Base-by-base conservation (phyloP, 1,140 invertebrate species). In the Drosophila pectinifera region DNA sequence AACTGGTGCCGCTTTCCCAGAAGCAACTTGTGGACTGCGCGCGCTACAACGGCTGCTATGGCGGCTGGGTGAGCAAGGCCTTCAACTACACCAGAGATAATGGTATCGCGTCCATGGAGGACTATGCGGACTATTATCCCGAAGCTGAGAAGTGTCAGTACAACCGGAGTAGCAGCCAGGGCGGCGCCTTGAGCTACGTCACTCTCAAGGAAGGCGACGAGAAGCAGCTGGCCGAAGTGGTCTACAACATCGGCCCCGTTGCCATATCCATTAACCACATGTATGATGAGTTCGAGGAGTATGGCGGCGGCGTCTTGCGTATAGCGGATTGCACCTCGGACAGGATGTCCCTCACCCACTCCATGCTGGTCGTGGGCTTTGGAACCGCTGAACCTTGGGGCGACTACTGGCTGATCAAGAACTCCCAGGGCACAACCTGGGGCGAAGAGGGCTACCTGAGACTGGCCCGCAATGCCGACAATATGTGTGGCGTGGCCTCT, bases 21-120 rank as follows among this genome's bases (percentile, higher is more conserved):
- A 97, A 99, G 92, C 97, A 98, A 82, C 92, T 99, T 10, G 93
- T 99, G 3, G 98, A 98, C 92, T 98, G 98, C 80, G 96, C 96
- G 14, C 41, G 28, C 75, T 98, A 98, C 92, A 92, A 96, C 69
- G 97, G 97, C 8, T 98, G 97, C 85, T 93, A 95, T 45, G 97
- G 97, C 61, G 97, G 97, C 65, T 92, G 97, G 7, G 97, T 97
- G 94, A 94, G 39, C 2, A 11, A 94, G 51, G 95, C 95, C 10
- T 96, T 97, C 85, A 90, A 94, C 43, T 98, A 98, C 89, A 94
- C 98, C 45, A 96, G 94, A 80, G 93, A 95, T 0, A 97, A 93
- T 10, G 77, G 73, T 20, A 94, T 98, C 16, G 96, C 98, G 85
- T 97, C 96, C 3, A 88, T 93, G 3, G 13, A 36, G 2, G 89